Evolutionary conservation across 1,140 invertebrate genomes (phyloP).

Genomic region (Rhopalosiphum padi): DNA sequence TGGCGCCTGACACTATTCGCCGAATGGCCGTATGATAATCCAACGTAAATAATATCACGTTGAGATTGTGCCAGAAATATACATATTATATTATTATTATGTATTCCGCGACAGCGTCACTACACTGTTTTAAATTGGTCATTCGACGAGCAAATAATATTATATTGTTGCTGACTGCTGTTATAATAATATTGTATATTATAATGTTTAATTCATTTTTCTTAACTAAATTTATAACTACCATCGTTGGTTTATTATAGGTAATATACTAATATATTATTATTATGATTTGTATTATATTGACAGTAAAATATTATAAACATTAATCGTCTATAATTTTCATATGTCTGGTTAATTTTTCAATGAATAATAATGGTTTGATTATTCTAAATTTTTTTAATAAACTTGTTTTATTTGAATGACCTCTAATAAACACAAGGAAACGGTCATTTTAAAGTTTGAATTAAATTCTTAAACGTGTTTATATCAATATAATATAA

Average conservation of each 20-base stretch:
- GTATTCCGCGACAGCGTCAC: not conserved
- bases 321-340: no score
- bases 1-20: not conserved
- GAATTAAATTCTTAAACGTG: not conserved
- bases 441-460: not conserved
- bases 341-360: no score
- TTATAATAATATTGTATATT: not conserved
- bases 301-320: not conserved
- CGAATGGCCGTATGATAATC: not conserved
- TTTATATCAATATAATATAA: not conserved
- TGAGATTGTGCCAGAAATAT: constrained; percentile 12
- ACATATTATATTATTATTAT: not conserved
- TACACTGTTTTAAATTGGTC: not conserved
- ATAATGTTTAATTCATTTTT: no score
- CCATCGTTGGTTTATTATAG: no score
- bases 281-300: not conserved
- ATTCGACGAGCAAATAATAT: not conserved
- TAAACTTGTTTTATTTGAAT: not conserved
- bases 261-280: not conserved
- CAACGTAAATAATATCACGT: not conserved
- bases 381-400: not conserved
- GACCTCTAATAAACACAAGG: not conserved
- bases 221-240: not conserved
- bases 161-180: not conserved
- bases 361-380: not conserved